phyloP scores from a whole-genome alignment of 2,797 vertebrate genomes.

The Sebastiscus tertius region DNA sequence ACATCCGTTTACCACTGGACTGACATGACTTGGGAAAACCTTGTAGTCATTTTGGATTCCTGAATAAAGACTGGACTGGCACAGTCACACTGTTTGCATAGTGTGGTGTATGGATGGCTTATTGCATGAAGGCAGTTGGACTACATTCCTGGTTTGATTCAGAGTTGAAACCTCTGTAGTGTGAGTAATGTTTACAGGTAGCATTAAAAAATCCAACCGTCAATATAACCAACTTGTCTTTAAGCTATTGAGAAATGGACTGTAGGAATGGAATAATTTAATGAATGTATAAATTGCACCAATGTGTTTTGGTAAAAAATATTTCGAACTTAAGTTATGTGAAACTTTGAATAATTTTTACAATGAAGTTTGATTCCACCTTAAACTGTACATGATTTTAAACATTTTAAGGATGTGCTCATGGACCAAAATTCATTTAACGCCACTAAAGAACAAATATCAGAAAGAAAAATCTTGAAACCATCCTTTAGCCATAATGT shows the following conservation, averaged over 20 bases:
- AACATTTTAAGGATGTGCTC: background rate
- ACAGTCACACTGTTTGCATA: conserved; percentile 25
- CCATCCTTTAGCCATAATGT: background rate
- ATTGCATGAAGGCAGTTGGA: background rate
- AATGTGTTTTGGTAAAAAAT: background rate
- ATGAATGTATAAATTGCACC: accelerated
- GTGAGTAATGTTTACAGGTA: background rate
- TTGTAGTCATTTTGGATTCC: conserved; percentile 20
- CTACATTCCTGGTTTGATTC: background rate
- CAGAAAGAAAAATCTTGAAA: too few relatives aligned
- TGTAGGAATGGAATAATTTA: background rate
- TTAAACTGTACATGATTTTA: background rate
- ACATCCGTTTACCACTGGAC: background rate
- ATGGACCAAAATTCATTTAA: background rate
- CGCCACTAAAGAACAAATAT: too few relatives aligned
- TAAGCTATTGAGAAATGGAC: accelerated
- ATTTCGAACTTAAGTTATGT: background rate
- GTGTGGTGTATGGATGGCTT: conserved; percentile 17
- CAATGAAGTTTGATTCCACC: background rate
- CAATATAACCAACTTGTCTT: too few relatives aligned
- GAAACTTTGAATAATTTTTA: background rate
- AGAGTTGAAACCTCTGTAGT: background rate
- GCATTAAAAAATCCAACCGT: background rate
- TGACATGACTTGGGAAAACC: background rate
- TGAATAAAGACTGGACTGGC: conserved; percentile 57